These are phyloP conservation scores for Phorcus lineatus DNA, from an alignment of 2,888 invertebrate species.

Conservation along the genomic window DNA sequence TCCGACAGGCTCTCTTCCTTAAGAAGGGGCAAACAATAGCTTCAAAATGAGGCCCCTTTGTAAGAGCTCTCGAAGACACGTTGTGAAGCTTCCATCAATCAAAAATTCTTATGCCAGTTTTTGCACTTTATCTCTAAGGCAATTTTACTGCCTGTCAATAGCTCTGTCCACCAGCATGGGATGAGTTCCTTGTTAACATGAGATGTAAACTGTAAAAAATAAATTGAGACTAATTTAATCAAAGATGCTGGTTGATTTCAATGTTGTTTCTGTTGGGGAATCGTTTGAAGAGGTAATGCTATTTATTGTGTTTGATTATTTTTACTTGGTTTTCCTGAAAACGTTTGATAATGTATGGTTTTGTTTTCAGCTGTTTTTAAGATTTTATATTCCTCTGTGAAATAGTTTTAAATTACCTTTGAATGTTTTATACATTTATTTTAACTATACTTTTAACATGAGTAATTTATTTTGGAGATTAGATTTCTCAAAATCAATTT, in stretches of 20 bases:
- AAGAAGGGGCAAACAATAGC: constrained; percentile 13
- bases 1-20: background rate
- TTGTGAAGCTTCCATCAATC: constrained; percentile 11
- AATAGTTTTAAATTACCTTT: too few species aligned
- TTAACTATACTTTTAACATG: too few species aligned
- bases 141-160: constrained; percentile 10
- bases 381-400: too few species aligned
- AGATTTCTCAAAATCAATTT: too few species aligned
- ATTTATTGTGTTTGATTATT: too few species aligned
- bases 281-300: too few species aligned
- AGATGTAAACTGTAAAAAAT: background rate
- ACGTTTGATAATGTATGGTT: too few species aligned
- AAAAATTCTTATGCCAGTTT: constrained; percentile 7
- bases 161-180: background rate
- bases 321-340: too few species aligned
- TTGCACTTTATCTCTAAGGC: constrained; percentile 9
- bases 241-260: background rate
- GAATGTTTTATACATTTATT: too few species aligned
- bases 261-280: too few species aligned
- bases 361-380: too few species aligned
- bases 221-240: background rate
- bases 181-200: background rate
- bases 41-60: constrained; percentile 13
- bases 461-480: too few species aligned
- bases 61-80: constrained; percentile 4